Base-by-base conservation (phyloP, 2,797 vertebrate species). In the Vipera ursinii region DNA sequence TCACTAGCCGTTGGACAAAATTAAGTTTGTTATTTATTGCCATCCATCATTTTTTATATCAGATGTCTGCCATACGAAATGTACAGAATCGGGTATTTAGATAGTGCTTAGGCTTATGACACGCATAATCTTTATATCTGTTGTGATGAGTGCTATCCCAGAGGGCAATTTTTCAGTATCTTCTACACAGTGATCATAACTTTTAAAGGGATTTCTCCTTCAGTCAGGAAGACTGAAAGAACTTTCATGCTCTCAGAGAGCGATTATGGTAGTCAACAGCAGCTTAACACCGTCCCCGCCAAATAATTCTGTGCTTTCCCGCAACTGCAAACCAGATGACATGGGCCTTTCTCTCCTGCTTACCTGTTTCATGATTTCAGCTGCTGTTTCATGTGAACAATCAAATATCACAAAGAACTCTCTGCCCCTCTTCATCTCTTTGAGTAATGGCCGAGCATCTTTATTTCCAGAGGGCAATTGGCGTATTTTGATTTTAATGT, bases 331-430 rank as follows among this genome's bases (percentile, higher is more conserved):
- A 87, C 0, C 55, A 90, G 78, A 88, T 5, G 32, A 28, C 26
- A 26, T 51, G 88, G 91, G 0, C 0, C 3, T 0, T 0, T 20
- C 22, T 0, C 15, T 32, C 24, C 57, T 60, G 61, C 8, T 95
- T 95, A 99, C 99, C 99, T 99, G 99, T 95, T 99, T 99, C 91
- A 99, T 98, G 90, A 99, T 98, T 87, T 99, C 98, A 1, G 99
- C 98, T 0, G 98, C 98, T 0, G 98, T 99, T 96, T 98, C 98
- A 73, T 99, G 99, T 0, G 99, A 98, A 97, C 99, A 99, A 95
- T 99, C 99, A 91, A 99, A 99, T 96, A 99, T 99, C 95, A 99
- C 99, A 0, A 98, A 99, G 97, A 99, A 99, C 96, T 99, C 99
- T 95, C 98, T 99, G 93, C 98, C 98, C 96, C 98, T 99, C 98